Percentiles rank a stretch among this genome's conserved stretches.
These are phyloP conservation scores for Butorides virescens DNA, from an alignment of 2,113 vertebrate genomes.

Conservation along the genomic window DNA sequence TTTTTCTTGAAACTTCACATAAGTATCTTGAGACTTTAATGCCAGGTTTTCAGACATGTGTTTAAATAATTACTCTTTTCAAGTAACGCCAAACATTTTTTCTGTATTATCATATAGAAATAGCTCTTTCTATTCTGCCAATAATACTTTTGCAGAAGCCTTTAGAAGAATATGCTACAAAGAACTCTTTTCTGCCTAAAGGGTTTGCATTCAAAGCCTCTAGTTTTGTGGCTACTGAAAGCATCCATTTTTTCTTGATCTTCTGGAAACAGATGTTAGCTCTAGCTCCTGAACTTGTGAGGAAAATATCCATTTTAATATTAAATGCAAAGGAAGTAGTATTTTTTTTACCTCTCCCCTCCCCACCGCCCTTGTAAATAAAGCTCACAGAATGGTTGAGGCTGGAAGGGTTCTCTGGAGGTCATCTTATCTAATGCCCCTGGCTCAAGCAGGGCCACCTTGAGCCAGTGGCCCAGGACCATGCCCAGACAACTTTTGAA, in stretches of 20 bases:
- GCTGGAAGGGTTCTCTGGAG: neutral
- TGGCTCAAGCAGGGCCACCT: neutral
- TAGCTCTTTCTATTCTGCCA: neutral
- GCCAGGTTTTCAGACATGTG: neutral
- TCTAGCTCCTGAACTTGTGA: neutral
- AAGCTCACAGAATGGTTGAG: neutral
- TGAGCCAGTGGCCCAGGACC: neutral
- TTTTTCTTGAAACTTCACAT: neutral
- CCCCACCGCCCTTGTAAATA: fast-evolving
- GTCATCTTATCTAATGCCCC: neutral
- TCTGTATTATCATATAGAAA: neutral
- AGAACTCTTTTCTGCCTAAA: neutral
- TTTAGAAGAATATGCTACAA: neutral
- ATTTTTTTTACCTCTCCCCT: neutral
- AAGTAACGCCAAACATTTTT: neutral
- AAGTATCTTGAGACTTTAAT: neutral
- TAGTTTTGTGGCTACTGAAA: neutral
- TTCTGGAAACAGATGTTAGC: neutral
- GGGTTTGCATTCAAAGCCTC: neutral
- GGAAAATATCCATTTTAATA: neutral
- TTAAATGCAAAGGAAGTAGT: neutral
- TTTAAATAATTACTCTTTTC: neutral
- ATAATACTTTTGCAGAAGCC: neutral
- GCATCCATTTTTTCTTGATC: neutral
- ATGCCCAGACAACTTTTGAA: neutral